These are phyloP conservation scores for Leucosticte australis DNA, from an alignment of 2,113 vertebrate genomes.

Conservation along the genomic window DNA sequence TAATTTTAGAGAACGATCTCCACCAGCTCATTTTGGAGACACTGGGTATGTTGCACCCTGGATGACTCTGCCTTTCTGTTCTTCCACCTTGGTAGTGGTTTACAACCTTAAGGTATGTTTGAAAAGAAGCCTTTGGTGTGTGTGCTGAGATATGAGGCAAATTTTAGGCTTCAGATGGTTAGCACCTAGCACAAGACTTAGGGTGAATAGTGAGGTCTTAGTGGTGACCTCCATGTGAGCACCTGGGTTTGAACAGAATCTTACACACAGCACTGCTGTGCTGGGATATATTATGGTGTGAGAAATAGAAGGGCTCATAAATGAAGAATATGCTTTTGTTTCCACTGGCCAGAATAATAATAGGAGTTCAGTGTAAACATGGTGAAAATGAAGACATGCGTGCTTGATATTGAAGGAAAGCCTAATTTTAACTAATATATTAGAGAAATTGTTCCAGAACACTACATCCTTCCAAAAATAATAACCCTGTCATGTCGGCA, in stretches of 20 bases:
- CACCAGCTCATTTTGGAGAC: not conserved
- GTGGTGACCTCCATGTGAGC: not conserved
- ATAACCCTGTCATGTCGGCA: conserved; percentile 72
- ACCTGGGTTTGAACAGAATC: not conserved
- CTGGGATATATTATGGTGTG: not conserved
- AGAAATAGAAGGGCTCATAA: not conserved
- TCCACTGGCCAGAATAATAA: conserved; percentile 20
- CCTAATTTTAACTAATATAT: conserved; percentile 69
- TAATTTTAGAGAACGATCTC: not conserved
- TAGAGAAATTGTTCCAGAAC: conserved; percentile 74
- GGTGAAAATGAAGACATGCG: conserved; percentile 56
- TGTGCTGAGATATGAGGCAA: not conserved
- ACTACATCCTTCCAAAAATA: conserved; percentile 73
- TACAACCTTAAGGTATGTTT: not conserved
- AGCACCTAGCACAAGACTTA: not conserved
- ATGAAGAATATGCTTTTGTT: conserved; percentile 45
- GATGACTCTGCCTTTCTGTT: not conserved
- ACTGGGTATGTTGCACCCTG: accelerated
- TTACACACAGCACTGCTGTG: not conserved
- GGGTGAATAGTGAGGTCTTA: not conserved
- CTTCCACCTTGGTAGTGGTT: not conserved
- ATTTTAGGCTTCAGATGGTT: not conserved
- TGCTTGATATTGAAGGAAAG: conserved; percentile 66
- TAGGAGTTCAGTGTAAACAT: conserved; percentile 16
- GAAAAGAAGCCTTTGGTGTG: not conserved